These are phyloP conservation scores for Cistogaster globosa DNA, from an alignment of 2,888 invertebrate species.

Conservation along the genomic window DNA sequence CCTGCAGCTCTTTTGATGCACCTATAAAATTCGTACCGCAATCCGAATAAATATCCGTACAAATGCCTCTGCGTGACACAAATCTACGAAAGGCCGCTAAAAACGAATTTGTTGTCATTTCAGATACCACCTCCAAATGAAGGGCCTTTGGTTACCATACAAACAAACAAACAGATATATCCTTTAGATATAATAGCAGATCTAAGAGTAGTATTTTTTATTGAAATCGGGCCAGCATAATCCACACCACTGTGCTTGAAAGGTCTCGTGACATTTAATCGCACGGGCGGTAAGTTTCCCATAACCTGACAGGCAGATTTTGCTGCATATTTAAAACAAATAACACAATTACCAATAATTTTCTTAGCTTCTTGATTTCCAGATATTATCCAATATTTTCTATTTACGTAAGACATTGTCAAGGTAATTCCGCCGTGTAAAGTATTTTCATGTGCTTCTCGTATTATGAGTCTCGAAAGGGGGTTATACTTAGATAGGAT, in stretches of 20 bases:
- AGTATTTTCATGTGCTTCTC: constrained; percentile 12
- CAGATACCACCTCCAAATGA: background rate
- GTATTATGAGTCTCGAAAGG: constrained; percentile 8
- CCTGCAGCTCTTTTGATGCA: constrained; percentile 46
- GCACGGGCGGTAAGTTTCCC: background rate
- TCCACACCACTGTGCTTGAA: background rate
- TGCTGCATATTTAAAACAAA: constrained; percentile 15
- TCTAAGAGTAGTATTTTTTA: constrained; percentile 6
- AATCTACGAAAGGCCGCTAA: constrained; percentile 9
- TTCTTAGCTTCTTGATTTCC: constrained; percentile 10
- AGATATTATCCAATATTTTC: constrained; percentile 8
- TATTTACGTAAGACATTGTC: constrained; percentile 42
- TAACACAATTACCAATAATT: constrained; percentile 3
- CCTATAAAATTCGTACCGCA: constrained; percentile 70
- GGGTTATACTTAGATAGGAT: constrained; percentile 6
- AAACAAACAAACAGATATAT: background rate
- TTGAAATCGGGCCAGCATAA: background rate
- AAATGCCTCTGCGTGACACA: constrained; percentile 20
- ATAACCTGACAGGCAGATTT: background rate
- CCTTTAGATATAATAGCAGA: background rate
- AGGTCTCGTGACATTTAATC: background rate
- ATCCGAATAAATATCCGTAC: constrained; percentile 60
- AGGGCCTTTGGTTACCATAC: background rate
- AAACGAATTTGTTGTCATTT: background rate
- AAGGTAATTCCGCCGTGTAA: background rate